phyloP scores from a whole-genome alignment of 2,797 vertebrate genomes.

The Danio choprae region DNA sequence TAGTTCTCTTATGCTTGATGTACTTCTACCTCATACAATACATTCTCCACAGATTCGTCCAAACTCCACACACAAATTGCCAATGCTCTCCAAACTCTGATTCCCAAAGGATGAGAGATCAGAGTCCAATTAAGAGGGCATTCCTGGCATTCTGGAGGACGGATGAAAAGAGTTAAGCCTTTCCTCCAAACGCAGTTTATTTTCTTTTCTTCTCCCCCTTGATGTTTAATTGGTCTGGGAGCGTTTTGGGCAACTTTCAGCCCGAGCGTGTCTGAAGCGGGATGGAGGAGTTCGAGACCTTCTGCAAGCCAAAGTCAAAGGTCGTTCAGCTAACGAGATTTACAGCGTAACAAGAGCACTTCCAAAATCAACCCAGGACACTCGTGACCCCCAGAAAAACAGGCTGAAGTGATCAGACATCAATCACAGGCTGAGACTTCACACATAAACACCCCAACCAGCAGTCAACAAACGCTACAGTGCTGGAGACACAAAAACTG shows the following conservation, averaged over 20 bases:
- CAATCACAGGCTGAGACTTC: constrained; percentile 37
- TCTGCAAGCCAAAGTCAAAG: constrained; percentile 54
- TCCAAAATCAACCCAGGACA: constrained; percentile 25
- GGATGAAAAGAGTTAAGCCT: constrained; percentile 65
- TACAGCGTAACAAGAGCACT: constrained; percentile 31
- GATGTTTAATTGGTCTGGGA: constrained; percentile 69
- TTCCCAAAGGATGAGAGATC: constrained; percentile 66
- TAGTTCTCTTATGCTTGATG: neutral
- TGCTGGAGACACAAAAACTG: neutral
- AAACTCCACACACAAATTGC: constrained; percentile 17
- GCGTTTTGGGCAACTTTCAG: constrained; percentile 51
- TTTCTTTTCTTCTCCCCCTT: constrained; percentile 61
- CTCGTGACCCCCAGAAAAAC: constrained; percentile 13
- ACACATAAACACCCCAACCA: constrained; percentile 40
- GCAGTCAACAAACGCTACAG: neutral
- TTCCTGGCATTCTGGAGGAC: constrained; percentile 71
- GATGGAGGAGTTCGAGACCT: constrained; percentile 35
- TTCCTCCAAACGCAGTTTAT: constrained; percentile 67
- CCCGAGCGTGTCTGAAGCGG: constrained; percentile 26
- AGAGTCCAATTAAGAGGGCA: constrained; percentile 72
- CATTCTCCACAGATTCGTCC: constrained; percentile 7
- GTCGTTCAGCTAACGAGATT: constrained; percentile 51
- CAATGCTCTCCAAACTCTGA: constrained; percentile 7
- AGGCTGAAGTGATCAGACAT: constrained; percentile 39
- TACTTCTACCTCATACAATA: constrained; percentile 1